A percentile compares a stretch with the other conserved stretches of the same genome.
phyloP scores from a whole-genome alignment of 30 jellyfish, hydroid and myxozoan species.

The Aurelia sp. region DNA sequence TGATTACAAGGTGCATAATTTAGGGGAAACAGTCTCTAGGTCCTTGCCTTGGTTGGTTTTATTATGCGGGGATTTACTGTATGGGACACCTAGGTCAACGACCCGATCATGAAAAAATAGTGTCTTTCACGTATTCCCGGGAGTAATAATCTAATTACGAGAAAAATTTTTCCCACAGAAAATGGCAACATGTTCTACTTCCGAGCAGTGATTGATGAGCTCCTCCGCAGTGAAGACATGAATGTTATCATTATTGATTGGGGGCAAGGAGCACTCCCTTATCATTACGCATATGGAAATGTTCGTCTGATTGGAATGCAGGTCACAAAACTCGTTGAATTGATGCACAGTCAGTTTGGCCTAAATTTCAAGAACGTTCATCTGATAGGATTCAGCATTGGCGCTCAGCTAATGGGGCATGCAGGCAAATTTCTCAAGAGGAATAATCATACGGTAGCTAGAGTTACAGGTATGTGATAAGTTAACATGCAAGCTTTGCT shows the following conservation, averaged over 20 bases:
- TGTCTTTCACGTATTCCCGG: no score
- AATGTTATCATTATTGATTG: conserved; percentile 80
- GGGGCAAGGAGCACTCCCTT: conserved; percentile 89
- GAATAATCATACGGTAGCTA: conserved; percentile 51
- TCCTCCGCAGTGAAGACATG: conserved; percentile 80
- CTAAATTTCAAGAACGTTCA: conserved; percentile 54
- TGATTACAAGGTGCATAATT: no score
- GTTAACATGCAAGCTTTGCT: no score
- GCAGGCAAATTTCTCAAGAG: conserved; percentile 83
- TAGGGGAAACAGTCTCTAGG: no score
- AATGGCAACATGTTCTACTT: conserved; percentile 22
- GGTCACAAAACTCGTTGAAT: conserved; percentile 57
- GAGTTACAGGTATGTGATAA: conserved; percentile 78
- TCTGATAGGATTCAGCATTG: conserved; percentile 83
- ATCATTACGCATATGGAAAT: conserved; percentile 87
- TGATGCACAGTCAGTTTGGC: conserved; percentile 76
- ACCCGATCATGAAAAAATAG: no score
- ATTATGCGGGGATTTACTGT: no score
- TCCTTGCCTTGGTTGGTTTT: no score
- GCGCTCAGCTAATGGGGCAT: conserved; percentile 87
- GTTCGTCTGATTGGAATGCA: conserved; percentile 84
- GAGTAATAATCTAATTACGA: no score
- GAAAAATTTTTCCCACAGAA: no score
- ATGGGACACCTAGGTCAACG: no score
- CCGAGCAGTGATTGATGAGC: conserved; percentile 44